Base-by-base conservation (phyloP, 1,140 invertebrate genomes). In the Cherax destructor region DNA sequence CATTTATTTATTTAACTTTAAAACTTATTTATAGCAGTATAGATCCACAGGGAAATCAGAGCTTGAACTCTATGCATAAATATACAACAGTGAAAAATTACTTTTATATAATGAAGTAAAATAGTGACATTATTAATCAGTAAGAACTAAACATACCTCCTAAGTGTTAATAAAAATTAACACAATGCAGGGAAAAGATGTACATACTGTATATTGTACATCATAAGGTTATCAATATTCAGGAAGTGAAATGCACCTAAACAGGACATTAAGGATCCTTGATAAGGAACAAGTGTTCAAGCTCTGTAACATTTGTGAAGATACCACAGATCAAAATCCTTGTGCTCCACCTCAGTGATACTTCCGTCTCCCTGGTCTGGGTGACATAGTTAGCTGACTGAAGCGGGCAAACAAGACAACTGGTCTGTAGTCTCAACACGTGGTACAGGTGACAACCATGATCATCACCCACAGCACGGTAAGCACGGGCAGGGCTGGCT, bases 391-490 rank as follows among this genome's bases (percentile, higher is more conserved):
- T 81, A 79, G 74, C 13, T 79, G 47, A 21, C 72, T 61, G 47
- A 79, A 81, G 72, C 49, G 65, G 72, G 65, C 50, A 24, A 52
- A 52, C 87, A 74, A 30, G 11, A 74, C 65, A 69, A 59, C 78
- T 74, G 87, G 61, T 52, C 78, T 72, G 87, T 41, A 74, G 79
- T 81, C 41, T 81, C 69, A 24, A 52, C 78, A 88, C 87, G 65
- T 47, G 61, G 69, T 83, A 83, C 77, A 88, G 87, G 79, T 78
- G 65, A 88, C 77, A 79, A 88, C 65, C 87, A 88, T 81, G 78
- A 47, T 69, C 61, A 24, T 81, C 87, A 88, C 87, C 87, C 87
- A 61, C 78, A 83, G 87, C 87, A 86, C 79, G 50, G 61, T 83
- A 81, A 88, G 87, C 87, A 88, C 79, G 61, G 61, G 56, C 61